Conservation (phyloP, 2,888 invertebrate genomes). For the Acanthosoma haemorrhoidale region DNA sequence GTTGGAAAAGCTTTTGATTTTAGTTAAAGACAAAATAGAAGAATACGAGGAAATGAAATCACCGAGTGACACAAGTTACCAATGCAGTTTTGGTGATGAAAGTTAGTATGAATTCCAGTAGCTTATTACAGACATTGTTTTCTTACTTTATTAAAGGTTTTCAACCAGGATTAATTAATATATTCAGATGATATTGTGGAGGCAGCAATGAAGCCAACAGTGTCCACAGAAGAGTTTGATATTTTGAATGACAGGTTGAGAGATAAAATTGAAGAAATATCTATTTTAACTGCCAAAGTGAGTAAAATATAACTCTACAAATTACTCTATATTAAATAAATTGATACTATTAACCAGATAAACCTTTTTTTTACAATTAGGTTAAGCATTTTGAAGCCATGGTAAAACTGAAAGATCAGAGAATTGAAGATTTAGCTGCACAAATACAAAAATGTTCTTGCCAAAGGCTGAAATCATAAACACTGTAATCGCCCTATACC, state of each 20-base stretch:
- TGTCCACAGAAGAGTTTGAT: slow-evolving; percentile 32
- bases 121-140: not conserved
- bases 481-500: no score
- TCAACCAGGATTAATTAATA: not conserved
- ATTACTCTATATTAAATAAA: not conserved
- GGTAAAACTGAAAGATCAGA: slow-evolving; percentile 31
- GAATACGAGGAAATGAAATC: slow-evolving; percentile 20
- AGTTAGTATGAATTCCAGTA: not conserved
- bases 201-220: slow-evolving; percentile 29
- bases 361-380: not conserved
- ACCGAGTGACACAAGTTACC: not conserved
- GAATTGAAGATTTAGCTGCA: slow-evolving; percentile 31
- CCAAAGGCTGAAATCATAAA: no score
- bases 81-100: not conserved
- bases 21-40: slow-evolving; percentile 34
- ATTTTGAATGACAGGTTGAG: slow-evolving; percentile 27
- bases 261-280: slow-evolving; percentile 33
- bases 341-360: not conserved
- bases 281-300: slow-evolving; percentile 28
- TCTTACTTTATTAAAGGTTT: not conserved
- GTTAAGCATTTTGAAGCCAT: slow-evolving; percentile 35
- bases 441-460: slow-evolving; percentile 33
- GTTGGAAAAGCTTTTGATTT: slow-evolving; percentile 32
- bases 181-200: slow-evolving; percentile 26
- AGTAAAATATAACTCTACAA: not conserved